phyloP scores from a whole-genome alignment of 2,113 vertebrate genomes.

The Phrynocephalus versicolor region DNA sequence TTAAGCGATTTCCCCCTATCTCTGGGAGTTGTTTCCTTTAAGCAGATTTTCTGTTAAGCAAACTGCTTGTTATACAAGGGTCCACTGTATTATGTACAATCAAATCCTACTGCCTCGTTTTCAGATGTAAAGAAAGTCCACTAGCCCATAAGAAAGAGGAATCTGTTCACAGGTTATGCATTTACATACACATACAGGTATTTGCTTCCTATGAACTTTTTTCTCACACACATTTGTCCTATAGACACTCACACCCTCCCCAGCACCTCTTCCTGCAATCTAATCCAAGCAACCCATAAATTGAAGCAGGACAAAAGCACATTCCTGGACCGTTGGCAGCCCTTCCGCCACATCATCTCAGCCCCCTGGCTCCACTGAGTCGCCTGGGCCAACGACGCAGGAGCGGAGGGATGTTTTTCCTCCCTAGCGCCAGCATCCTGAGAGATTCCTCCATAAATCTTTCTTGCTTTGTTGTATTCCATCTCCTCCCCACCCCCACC shows the following conservation, averaged over 20 bases:
- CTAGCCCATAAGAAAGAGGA: not conserved
- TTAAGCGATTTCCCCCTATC: no score
- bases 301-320: constrained; percentile 25
- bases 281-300: constrained; percentile 30
- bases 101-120: not conserved
- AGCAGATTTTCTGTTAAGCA: no score
- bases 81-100: no score
- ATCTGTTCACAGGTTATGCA: not conserved
- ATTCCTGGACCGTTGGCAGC: constrained; percentile 14
- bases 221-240: not conserved
- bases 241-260: not conserved
- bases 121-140: not conserved
- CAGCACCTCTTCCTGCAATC: constrained; percentile 11
- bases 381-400: constrained; percentile 12
- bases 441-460: constrained; percentile 38
- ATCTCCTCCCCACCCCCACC: no score
- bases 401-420: constrained; percentile 19
- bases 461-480: constrained; percentile 10
- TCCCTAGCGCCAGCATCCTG: constrained; percentile 24
- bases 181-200: not conserved
- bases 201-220: not conserved
- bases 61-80: no score
- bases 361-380: constrained; percentile 17
- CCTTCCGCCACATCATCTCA: not conserved
- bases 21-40: no score